phyloP scores from a whole-genome alignment of 1,140 invertebrate genomes.

The Cydia fagiglandana region DNA sequence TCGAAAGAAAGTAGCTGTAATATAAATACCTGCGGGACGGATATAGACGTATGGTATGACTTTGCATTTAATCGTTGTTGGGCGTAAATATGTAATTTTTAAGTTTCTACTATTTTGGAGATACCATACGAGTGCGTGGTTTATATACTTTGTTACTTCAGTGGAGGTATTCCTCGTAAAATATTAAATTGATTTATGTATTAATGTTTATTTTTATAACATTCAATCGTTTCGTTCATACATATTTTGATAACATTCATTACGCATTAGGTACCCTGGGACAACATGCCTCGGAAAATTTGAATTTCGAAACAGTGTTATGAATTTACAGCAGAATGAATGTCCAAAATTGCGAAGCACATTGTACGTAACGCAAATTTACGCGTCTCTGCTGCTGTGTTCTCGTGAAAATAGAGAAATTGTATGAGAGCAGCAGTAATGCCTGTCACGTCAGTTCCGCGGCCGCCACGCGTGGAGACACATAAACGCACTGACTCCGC shows the following conservation, averaged over 20 bases:
- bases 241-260: too few species aligned
- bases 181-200: too few species aligned
- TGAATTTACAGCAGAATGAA: not conserved
- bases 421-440: not conserved
- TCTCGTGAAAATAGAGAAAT: constrained; percentile 14
- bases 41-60: not conserved
- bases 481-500: constrained; percentile 22
- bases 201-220: too few species aligned
- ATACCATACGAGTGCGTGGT: too few species aligned
- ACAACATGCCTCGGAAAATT: too few species aligned
- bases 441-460: constrained; percentile 17
- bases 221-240: too few species aligned
- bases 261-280: too few species aligned
- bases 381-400: not conserved
- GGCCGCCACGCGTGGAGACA: constrained; percentile 20
- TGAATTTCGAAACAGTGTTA: not conserved
- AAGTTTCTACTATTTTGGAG: too few species aligned
- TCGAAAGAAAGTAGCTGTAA: not conserved
- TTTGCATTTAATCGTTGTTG: not conserved
- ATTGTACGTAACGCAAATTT: not conserved
- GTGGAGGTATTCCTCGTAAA: too few species aligned
- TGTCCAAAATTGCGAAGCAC: not conserved
- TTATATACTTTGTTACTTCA: too few species aligned
- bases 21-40: too few species aligned
- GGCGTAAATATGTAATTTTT: not conserved